Conservation (phyloP, 2,888 invertebrate genomes). For the Pseudococcus viburni region DNA sequence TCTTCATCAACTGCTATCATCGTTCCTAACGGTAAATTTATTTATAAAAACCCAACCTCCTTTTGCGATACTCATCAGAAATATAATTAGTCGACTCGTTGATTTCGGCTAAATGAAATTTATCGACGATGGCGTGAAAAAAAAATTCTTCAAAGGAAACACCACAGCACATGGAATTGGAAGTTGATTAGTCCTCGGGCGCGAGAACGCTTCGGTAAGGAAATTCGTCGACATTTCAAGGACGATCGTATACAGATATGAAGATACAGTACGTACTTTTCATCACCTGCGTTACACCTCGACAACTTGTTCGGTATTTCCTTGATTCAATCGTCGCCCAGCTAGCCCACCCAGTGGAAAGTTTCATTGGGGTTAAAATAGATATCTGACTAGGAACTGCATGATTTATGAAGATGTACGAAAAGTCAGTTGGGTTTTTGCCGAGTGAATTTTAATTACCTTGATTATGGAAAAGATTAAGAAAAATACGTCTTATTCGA, state of each 20-base stretch:
- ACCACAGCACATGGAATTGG: neutral
- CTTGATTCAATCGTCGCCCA: neutral
- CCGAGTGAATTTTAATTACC: too few species aligned
- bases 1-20: slow-evolving; percentile 1
- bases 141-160: neutral
- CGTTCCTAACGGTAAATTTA: slow-evolving; percentile 6
- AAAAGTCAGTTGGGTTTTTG: too few species aligned
- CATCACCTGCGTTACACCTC: slow-evolving; percentile 23
- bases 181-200: neutral
- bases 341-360: too few species aligned
- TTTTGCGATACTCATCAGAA: neutral
- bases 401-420: too few species aligned
- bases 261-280: neutral
- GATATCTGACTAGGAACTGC: too few species aligned
- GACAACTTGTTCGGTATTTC: neutral
- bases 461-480: too few species aligned
- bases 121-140: neutral
- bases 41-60: neutral
- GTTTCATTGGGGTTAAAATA: too few species aligned
- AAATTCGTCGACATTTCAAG: slow-evolving; percentile 23
- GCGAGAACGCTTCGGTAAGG: neutral
- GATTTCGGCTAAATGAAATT: slow-evolving; percentile 4
- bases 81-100: slow-evolving; percentile 24
- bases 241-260: neutral
- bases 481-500: too few species aligned